These are phyloP conservation scores for Kryptopterus vitreolus DNA, from an alignment of 2,797 vertebrate species.

Conservation along the genomic window DNA sequence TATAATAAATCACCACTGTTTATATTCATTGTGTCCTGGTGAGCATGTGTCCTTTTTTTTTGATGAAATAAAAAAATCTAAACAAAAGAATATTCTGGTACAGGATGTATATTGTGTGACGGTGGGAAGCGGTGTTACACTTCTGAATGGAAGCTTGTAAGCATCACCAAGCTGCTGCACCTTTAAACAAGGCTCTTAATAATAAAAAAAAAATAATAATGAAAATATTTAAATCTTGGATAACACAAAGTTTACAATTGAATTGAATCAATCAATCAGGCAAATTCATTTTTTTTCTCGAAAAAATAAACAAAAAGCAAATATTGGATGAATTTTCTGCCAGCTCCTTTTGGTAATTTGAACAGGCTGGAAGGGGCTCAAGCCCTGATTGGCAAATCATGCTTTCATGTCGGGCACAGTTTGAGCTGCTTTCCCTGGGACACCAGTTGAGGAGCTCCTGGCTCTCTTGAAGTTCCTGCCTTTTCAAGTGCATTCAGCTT, in stretches of 20 bases:
- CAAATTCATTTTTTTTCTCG: not conserved
- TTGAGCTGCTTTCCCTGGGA: conserved; percentile 59
- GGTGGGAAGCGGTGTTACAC: too few species aligned
- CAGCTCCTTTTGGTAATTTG: not conserved
- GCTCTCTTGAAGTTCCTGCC: conserved; percentile 56
- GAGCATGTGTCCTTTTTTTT: not conserved
- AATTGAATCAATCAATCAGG: too few species aligned
- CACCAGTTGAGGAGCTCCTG: conserved; percentile 33
- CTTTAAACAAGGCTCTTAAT: too few species aligned
- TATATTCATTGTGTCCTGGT: not conserved
- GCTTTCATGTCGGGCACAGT: conserved; percentile 13
- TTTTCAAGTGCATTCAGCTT: conserved; percentile 69
- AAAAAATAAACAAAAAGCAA: not conserved
- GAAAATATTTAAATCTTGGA: too few species aligned
- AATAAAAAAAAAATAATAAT: too few species aligned
- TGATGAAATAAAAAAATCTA: too few species aligned
- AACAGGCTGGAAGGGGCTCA: not conserved
- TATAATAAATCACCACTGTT: not conserved
- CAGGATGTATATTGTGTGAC: too few species aligned
- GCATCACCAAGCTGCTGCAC: too few species aligned
- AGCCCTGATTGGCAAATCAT: not conserved
- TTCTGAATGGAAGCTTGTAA: too few species aligned
- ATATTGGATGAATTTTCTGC: not conserved
- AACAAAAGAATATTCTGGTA: not conserved
- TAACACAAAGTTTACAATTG: too few species aligned